Percentiles rank a stretch among this genome's conserved stretches.
phyloP scores from a whole-genome alignment of 2,113 vertebrate species.

The Coptodon bakossiorum region DNA sequence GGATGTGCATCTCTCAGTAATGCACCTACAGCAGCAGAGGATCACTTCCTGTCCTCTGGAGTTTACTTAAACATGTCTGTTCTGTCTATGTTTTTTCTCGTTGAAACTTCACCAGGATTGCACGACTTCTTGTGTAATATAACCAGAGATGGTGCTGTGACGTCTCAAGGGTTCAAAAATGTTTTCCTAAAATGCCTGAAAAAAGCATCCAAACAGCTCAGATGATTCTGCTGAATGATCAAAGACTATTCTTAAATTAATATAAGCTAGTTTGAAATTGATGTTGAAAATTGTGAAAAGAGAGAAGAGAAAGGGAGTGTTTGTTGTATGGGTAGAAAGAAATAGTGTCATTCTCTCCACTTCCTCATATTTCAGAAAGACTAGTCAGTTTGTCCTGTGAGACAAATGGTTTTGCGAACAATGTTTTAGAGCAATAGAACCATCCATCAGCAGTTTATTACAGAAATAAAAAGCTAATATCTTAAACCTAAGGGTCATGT shows the following conservation, averaged over 20 bases:
- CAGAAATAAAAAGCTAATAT: no score
- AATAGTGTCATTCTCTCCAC: neutral
- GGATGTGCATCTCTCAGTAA: no score
- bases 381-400: neutral
- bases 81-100: no score
- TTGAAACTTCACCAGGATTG: no score
- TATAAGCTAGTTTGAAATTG: neutral
- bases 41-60: fast-evolving
- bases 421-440: no score
- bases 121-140: neutral
- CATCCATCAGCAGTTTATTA: no score
- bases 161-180: fast-evolving
- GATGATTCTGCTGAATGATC: neutral
- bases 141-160: fast-evolving
- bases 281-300: neutral
- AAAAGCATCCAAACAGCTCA: neutral
- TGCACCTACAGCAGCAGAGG: fast-evolving
- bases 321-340: fast-evolving
- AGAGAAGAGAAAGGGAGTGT: neutral
- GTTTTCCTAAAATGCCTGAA: neutral
- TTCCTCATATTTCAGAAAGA: fast-evolving
- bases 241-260: neutral
- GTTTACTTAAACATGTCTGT: neutral
- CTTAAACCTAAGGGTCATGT: no score
- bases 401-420: no score